Conservation (phyloP, 1,140 invertebrate species). For the Drosophila nigrodunni region DNA sequence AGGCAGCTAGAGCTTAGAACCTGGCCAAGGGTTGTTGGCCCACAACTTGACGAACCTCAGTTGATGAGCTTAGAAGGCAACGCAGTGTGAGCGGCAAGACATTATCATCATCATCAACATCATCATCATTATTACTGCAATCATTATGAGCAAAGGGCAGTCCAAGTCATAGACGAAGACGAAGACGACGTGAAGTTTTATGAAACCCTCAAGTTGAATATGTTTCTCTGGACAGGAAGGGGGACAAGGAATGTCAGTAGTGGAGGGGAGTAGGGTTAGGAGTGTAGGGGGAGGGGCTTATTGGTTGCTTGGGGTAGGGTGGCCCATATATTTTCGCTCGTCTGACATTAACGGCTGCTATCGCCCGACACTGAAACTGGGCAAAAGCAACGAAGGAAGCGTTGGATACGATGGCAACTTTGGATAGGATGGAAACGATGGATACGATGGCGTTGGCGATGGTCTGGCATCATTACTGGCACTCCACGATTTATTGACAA, state of each 20-base stretch:
- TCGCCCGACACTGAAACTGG: constrained; percentile 64
- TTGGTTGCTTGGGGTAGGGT: constrained; percentile 15
- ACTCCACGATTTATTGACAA: constrained; percentile 81
- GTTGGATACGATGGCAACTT: constrained; percentile 9
- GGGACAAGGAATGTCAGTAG: not conserved
- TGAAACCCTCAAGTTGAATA: constrained; percentile 70
- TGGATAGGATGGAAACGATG: constrained; percentile 38
- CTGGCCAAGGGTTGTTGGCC: constrained; percentile 53
- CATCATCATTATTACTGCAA: constrained; percentile 57
- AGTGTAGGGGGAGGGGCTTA: not conserved
- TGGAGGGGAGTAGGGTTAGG: not conserved
- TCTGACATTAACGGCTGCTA: constrained; percentile 84
- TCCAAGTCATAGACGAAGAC: constrained; percentile 35
- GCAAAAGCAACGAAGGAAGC: constrained; percentile 60
- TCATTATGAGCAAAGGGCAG: constrained; percentile 9
- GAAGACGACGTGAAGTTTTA: constrained; percentile 59
- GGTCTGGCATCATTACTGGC: constrained; percentile 76
- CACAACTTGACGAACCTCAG: constrained; percentile 68
- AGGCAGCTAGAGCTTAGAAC: constrained; percentile 23
- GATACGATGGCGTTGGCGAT: constrained; percentile 2
- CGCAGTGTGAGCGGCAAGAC: not conserved
- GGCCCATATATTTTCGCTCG: constrained; percentile 82
- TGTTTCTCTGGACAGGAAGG: constrained; percentile 29
- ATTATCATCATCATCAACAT: constrained; percentile 71
- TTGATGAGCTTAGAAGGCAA: constrained; percentile 46